Base-by-base conservation (phyloP, 2,797 vertebrate genomes). In the Scarus forsteni region DNA sequence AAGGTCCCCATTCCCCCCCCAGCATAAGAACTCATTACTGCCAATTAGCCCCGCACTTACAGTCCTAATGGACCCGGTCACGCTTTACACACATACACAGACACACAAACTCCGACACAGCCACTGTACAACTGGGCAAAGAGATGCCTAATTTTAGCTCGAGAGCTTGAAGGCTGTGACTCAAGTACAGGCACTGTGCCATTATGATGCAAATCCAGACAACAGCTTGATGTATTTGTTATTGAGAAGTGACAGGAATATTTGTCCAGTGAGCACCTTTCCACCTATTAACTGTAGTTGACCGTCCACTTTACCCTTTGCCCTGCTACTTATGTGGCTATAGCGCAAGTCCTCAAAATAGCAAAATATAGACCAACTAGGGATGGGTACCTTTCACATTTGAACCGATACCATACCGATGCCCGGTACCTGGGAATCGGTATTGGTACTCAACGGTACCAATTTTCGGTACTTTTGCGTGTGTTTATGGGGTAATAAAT, bases 41-140 rank as follows among this genome's bases (percentile, higher is more conserved):
- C 71, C 88, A 92, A 90, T 92, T 91, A 92, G 72, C 70, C 66
- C 63, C 71, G 71, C 84, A 80, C 83, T 88, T 71, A 73, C 10
- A 71, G 68, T 79, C 70, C 59, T 88, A 89, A 90, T 80, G 85
- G 83, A 81, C 74, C 50, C 55, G 6, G 55, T 73, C 84, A 53
- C 67, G 43, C 38, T 16, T 27, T 18, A 57, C 49, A 38, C 65
- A 58, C n/a, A 45, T 19, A 15, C 9, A 27, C 15, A 36, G 43
- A 12, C 46, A 44, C 60, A 57, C 53, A 66, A 46, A 56, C 50
- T 66, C 5, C 50, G 44, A 74, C 70, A 51, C 27, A 44, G 42
- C 68, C 66, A 60, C 66, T 73, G 70, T 61, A 69, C 55, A 6
- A 70, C 27, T 56, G 70, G 62, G 71, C 61, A 85, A 80, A 80